Conservation (phyloP, 2,797 vertebrate species). For the Protosalanx chinensis region DNA sequence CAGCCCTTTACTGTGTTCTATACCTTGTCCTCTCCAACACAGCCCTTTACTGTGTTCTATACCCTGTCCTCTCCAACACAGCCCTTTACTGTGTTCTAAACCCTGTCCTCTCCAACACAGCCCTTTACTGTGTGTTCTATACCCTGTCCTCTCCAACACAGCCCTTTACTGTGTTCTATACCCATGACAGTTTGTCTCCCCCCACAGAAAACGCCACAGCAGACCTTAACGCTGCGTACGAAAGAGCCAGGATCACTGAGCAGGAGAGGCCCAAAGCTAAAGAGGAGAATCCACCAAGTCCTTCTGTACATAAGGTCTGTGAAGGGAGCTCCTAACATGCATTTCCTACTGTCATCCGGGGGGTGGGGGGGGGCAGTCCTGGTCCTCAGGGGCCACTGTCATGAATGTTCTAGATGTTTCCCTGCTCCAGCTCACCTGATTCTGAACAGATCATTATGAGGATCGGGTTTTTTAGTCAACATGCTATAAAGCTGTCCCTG, state of each 20-base stretch:
- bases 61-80: too few relatives aligned
- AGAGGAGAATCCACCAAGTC: conserved; percentile 47
- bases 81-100: too few relatives aligned
- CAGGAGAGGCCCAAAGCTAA: not conserved
- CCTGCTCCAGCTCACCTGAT: too few relatives aligned
- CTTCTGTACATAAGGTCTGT: conserved; percentile 54
- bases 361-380: too few relatives aligned
- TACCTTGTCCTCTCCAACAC: too few relatives aligned
- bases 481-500: not conserved
- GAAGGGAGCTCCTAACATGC: not conserved
- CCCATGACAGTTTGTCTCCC: not conserved
- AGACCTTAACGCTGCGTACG: conserved; percentile 71
- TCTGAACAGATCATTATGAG: too few relatives aligned
- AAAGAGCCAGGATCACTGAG: conserved; percentile 57
- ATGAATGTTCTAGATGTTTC: too few relatives aligned
- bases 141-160: not conserved
- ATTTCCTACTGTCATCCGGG: not conserved
- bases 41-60: too few relatives aligned
- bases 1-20: too few relatives aligned
- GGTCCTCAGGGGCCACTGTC: too few relatives aligned
- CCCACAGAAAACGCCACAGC: conserved; percentile 56
- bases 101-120: too few relatives aligned
- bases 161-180: not conserved
- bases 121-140: too few relatives aligned
- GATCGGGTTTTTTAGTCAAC: not conserved